Percentiles rank a stretch among this genome's conserved stretches.
These are phyloP conservation scores for Goniozus legneri DNA, from an alignment of 1,140 invertebrate genomes.

Conservation along the genomic window DNA sequence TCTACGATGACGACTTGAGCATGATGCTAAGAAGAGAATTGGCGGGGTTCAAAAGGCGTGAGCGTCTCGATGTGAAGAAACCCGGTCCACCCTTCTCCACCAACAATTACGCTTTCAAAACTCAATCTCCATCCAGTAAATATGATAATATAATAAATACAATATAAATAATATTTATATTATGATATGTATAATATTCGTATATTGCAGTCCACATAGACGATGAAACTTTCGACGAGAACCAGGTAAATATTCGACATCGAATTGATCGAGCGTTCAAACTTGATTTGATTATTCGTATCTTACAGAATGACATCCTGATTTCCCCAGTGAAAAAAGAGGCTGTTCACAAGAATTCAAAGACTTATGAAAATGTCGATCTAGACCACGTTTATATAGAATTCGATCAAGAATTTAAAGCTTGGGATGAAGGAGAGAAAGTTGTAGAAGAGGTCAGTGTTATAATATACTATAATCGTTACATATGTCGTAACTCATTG, in stretches of 20 bases:
- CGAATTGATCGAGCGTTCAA: too few relatives aligned
- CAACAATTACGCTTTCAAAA: slow-evolving; percentile 59
- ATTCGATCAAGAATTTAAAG: slow-evolving; percentile 56
- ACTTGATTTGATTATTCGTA: too few relatives aligned
- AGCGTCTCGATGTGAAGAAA: slow-evolving; percentile 92
- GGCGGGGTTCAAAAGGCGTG: slow-evolving; percentile 74
- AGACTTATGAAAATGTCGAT: slow-evolving; percentile 61
- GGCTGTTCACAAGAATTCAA: slow-evolving; percentile 38
- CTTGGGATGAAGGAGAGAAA: slow-evolving; percentile 39
- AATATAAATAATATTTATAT: too few relatives aligned
- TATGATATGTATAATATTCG: too few relatives aligned
- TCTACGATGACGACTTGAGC: slow-evolving; percentile 31
- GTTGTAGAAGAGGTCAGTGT: slow-evolving; percentile 34
- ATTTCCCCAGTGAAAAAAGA: slow-evolving; percentile 49
- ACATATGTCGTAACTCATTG: background rate
- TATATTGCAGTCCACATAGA: too few relatives aligned
- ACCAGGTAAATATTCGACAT: too few relatives aligned
- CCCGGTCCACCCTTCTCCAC: slow-evolving; percentile 76
- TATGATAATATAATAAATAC: too few relatives aligned
- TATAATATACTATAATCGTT: background rate
- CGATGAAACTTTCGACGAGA: too few relatives aligned
- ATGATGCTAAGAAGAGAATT: slow-evolving; percentile 39
- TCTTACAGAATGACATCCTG: slow-evolving; percentile 27
- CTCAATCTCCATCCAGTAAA: slow-evolving; percentile 32
- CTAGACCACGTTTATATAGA: slow-evolving; percentile 67